Evolutionary conservation across 2,797 vertebrate species (phyloP).

Genomic region (Scolopax bukidnonensis): DNA sequence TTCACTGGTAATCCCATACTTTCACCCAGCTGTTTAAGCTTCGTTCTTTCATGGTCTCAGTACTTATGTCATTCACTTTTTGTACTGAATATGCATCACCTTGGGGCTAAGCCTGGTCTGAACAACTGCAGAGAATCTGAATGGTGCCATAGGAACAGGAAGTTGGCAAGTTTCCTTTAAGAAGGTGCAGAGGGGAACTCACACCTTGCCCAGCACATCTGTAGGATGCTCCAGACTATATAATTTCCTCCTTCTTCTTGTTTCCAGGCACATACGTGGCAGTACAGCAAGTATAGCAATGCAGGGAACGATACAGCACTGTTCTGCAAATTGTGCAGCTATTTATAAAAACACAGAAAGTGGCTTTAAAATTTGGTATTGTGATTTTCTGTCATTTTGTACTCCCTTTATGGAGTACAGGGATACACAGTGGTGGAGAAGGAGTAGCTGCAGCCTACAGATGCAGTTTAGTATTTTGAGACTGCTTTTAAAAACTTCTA

Average conservation of each 20-base stretch:
- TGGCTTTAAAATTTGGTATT: background rate
- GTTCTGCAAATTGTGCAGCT: background rate
- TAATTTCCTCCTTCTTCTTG: background rate
- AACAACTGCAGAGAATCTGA: background rate
- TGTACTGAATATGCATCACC: background rate
- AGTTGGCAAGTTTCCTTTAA: background rate
- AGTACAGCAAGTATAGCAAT: background rate
- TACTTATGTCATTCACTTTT: background rate
- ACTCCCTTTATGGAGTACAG: background rate
- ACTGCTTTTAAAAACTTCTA: conserved; percentile 36
- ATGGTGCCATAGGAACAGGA: background rate
- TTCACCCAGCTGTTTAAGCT: background rate
- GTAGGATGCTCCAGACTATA: background rate
- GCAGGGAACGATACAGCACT: background rate
- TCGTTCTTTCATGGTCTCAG: background rate
- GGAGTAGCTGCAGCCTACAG: conserved; percentile 35
- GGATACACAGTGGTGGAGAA: background rate
- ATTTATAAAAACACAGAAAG: background rate
- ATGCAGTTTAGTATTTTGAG: conserved; percentile 23
- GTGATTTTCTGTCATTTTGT: background rate
- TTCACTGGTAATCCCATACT: background rate
- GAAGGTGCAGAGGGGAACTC: background rate
- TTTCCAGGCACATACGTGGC: background rate
- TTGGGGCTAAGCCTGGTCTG: background rate
- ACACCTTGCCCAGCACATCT: background rate